Evolutionary conservation across 2,888 invertebrate species (phyloP).

Genomic region (Leptodirus hochenwartii): DNA sequence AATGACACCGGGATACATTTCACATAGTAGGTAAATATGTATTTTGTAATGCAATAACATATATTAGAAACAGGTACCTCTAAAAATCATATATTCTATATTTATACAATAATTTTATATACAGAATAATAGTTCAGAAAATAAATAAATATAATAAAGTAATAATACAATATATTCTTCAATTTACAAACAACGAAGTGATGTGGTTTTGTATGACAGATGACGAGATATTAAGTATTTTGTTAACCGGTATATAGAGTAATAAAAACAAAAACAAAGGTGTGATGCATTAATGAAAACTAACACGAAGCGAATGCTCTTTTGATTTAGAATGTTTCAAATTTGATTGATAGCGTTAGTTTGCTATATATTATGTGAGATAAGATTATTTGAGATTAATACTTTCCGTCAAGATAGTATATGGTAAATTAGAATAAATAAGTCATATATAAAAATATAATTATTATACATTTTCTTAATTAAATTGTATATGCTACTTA

Average conservation of each 20-base stretch:
- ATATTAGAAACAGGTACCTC: slow-evolving; percentile 28
- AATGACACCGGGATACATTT: slow-evolving; percentile 23
- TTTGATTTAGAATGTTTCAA: too few species aligned
- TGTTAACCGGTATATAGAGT: too few species aligned
- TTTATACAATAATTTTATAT: slow-evolving; percentile 17
- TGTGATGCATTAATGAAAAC: too few species aligned
- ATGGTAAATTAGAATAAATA: too few species aligned
- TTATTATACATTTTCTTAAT: slow-evolving; percentile 19
- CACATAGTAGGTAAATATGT: slow-evolving; percentile 9
- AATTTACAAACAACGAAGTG: background rate
- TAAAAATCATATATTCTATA: slow-evolving; percentile 21
- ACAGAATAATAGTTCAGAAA: slow-evolving; percentile 11
- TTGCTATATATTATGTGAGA: too few species aligned
- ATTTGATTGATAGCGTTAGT: too few species aligned
- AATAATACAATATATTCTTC: background rate
- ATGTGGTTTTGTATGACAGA: too few species aligned
- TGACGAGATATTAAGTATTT: too few species aligned
- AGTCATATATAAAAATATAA: slow-evolving; percentile 23
- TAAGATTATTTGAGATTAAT: too few species aligned
- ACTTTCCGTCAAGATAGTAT: too few species aligned
- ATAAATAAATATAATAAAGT: slow-evolving; percentile 1
- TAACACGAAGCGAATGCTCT: too few species aligned
- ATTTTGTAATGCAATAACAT: slow-evolving; percentile 9
- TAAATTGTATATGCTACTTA: slow-evolving; percentile 15
- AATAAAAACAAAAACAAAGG: too few species aligned